Conservation (phyloP, 2,113 vertebrate genomes). For the Chitala chitala region DNA sequence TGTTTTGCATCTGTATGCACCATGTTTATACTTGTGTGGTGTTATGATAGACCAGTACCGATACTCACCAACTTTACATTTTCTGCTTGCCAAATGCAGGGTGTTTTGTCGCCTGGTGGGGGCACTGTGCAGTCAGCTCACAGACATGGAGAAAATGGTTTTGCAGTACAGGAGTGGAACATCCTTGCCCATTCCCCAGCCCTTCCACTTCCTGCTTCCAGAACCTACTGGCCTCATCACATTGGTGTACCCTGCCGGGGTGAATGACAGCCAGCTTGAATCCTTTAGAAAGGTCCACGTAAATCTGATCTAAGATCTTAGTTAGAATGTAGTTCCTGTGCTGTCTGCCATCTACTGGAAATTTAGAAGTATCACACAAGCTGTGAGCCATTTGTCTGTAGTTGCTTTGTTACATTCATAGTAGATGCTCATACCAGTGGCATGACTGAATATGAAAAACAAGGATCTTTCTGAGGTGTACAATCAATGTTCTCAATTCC, state of each 20-base stretch:
- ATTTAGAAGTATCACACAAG: neutral
- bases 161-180: constrained; percentile 75
- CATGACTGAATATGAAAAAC: no score
- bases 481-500: no score
- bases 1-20: no score
- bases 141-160: constrained; percentile 81
- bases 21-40: no score
- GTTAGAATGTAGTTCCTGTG: neutral
- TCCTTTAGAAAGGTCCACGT: constrained; percentile 67
- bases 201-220: constrained; percentile 85
- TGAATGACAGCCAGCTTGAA: constrained; percentile 75
- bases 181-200: constrained; percentile 75
- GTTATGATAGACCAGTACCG: neutral
- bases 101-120: constrained; percentile 69
- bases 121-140: constrained; percentile 72
- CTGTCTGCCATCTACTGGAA: neutral
- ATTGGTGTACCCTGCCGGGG: constrained; percentile 76
- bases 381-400: neutral
- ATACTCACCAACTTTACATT: neutral
- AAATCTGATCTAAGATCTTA: neutral
- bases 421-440: neutral
- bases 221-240: constrained; percentile 68
- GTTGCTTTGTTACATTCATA: neutral
- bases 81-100: constrained; percentile 48
- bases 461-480: no score